Conservation (phyloP, 2,888 invertebrate genomes). For the Pachymerium ferrugineum region DNA sequence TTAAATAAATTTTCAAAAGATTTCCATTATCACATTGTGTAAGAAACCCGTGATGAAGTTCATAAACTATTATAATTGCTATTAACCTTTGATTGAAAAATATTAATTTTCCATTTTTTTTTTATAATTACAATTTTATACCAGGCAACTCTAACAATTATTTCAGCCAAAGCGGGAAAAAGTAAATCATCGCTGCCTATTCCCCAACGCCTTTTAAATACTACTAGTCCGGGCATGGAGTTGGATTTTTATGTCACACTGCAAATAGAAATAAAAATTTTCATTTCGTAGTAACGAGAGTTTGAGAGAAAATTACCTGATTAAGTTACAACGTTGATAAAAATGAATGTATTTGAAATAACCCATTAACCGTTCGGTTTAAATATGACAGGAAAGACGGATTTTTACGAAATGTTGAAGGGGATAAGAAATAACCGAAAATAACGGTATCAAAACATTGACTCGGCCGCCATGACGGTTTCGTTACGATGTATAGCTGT, state of each 20-base stretch:
- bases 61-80: conserved; percentile 60
- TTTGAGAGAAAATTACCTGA: too few relatives aligned
- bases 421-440: background rate
- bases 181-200: conserved; percentile 89
- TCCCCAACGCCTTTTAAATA: conserved; percentile 83
- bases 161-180: conserved; percentile 61
- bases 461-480: background rate
- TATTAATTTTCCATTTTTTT: conserved; percentile 17
- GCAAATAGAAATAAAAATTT: too few relatives aligned
- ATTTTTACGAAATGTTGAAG: background rate
- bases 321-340: too few relatives aligned
- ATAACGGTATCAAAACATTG: background rate
- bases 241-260: background rate
- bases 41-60: conserved; percentile 62
- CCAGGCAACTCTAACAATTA: conserved; percentile 50
- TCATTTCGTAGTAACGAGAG: too few relatives aligned
- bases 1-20: conserved; percentile 65
- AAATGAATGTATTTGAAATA: too few relatives aligned
- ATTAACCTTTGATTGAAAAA: conserved; percentile 55
- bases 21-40: conserved; percentile 63
- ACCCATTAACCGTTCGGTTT: background rate
- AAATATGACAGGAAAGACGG: background rate
- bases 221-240: conserved; percentile 78
- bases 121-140: conserved; percentile 41
- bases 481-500: too few relatives aligned